Conservation (phyloP, 1,140 invertebrate genomes). For the Caenorhabditis elegans region DNA sequence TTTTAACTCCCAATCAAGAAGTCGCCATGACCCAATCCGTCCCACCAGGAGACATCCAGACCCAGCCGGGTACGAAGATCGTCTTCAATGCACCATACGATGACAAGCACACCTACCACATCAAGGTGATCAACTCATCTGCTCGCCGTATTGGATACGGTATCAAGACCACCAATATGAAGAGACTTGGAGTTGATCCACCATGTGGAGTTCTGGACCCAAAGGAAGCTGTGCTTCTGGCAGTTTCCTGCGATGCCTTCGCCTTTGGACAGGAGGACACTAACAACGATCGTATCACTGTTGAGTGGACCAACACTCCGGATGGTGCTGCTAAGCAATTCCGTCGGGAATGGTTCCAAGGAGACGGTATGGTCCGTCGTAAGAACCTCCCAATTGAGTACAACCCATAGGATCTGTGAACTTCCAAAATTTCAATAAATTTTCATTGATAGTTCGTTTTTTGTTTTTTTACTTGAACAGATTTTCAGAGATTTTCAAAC, state of each 20-base stretch:
- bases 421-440: no score
- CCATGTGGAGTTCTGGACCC: conserved; percentile 46
- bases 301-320: conserved; percentile 50
- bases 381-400: conserved; percentile 7
- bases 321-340: conserved; percentile 17
- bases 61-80: conserved; percentile 46
- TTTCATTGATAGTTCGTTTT: not conserved
- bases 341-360: conserved; percentile 26
- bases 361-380: not conserved
- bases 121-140: conserved; percentile 45
- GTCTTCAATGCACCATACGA: conserved; percentile 51
- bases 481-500: no score
- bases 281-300: conserved; percentile 50
- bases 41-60: conserved; percentile 48
- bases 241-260: conserved; percentile 47
- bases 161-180: conserved; percentile 50
- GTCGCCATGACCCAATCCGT: conserved; percentile 43
- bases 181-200: conserved; percentile 43
- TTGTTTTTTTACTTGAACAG: not conserved
- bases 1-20: not conserved
- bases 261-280: conserved; percentile 47
- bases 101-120: conserved; percentile 50
- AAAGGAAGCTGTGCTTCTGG: conserved; percentile 43
- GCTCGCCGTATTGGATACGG: conserved; percentile 45
- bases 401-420: conserved; percentile 14